Conservation (phyloP, 2,888 invertebrate species). For the Muschampia plurimacula region DNA sequence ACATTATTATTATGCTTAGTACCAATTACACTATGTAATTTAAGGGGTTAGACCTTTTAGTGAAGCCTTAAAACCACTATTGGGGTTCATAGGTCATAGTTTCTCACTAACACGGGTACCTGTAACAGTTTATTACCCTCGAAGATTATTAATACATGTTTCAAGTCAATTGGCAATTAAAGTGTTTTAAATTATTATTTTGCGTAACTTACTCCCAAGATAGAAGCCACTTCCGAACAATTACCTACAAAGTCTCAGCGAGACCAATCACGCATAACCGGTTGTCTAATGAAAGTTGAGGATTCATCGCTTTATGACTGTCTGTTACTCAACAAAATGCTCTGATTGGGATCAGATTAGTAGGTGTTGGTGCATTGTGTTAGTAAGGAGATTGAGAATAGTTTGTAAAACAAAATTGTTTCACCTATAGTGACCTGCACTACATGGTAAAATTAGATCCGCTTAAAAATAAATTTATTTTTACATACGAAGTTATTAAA, state of each 20-base stretch:
- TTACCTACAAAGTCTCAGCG: slow-evolving; percentile 12
- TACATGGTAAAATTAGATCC: background rate
- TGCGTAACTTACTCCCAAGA: slow-evolving; percentile 21
- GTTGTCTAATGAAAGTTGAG: slow-evolving; percentile 22
- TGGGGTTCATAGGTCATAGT: slow-evolving; percentile 29
- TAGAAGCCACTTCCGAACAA: slow-evolving; percentile 21
- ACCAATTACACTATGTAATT: slow-evolving; percentile 25
- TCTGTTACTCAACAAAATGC: slow-evolving; percentile 27
- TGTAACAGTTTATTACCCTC: slow-evolving; percentile 28
- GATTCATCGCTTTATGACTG: slow-evolving; percentile 27
- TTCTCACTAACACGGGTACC: slow-evolving; percentile 13
- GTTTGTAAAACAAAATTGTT: background rate
- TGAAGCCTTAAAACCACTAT: slow-evolving; percentile 26
- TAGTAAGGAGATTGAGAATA: background rate
- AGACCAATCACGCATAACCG: slow-evolving; percentile 16
- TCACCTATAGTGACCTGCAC: background rate
- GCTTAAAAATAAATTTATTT: too few relatives aligned
- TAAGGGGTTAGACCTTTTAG: slow-evolving; percentile 37
- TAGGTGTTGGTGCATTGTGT: background rate
- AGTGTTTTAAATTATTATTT: slow-evolving; percentile 30
- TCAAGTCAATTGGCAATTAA: slow-evolving; percentile 23
- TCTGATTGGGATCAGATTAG: slow-evolving; percentile 17
- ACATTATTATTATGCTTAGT: slow-evolving; percentile 31
- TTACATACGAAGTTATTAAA: too few relatives aligned
- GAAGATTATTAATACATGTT: slow-evolving; percentile 30